These are phyloP conservation scores for Octonoba sinensis DNA, from an alignment of 2,888 invertebrate genomes.

Conservation along the genomic window DNA sequence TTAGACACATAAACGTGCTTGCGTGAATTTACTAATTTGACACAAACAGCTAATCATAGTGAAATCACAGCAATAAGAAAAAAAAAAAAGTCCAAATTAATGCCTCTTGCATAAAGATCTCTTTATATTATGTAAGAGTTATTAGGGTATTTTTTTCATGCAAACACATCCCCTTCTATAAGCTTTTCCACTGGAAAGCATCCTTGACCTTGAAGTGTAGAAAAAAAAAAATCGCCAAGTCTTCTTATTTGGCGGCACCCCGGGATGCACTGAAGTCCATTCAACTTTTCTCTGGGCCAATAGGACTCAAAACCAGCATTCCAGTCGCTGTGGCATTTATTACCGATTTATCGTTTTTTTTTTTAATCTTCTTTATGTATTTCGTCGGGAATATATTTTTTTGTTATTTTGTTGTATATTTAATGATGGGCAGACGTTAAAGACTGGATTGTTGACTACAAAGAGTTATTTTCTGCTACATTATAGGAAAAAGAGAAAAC, in stretches of 20 bases:
- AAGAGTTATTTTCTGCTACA: too few relatives aligned
- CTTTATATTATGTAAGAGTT: too few relatives aligned
- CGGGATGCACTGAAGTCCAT: slow-evolving; percentile 31
- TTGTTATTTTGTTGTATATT: too few relatives aligned
- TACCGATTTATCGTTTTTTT: slow-evolving; percentile 2
- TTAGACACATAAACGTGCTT: too few relatives aligned
- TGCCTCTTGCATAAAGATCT: too few relatives aligned
- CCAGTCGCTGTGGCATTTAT: slow-evolving; percentile 2
- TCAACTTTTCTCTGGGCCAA: slow-evolving; percentile 48
- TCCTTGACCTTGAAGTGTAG: slow-evolving; percentile 26
- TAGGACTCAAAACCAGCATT: slow-evolving; percentile 20
- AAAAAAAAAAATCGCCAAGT: slow-evolving; percentile 13
- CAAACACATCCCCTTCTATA: slow-evolving; percentile 7
- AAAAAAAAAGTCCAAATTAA: too few relatives aligned
- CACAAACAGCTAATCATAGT: too few relatives aligned
- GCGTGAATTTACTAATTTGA: too few relatives aligned
- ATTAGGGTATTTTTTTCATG: background rate
- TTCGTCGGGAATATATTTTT: background rate
- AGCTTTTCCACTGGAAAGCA: slow-evolving; percentile 11
- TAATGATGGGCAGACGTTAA: background rate
- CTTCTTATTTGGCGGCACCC: slow-evolving; percentile 31
- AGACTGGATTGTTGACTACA: too few relatives aligned
- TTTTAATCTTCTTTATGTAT: background rate
- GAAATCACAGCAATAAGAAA: too few relatives aligned
- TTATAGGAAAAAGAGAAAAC: too few relatives aligned